Conservation (phyloP, 2,888 invertebrate genomes). For the Drosophila vallismaia region DNA sequence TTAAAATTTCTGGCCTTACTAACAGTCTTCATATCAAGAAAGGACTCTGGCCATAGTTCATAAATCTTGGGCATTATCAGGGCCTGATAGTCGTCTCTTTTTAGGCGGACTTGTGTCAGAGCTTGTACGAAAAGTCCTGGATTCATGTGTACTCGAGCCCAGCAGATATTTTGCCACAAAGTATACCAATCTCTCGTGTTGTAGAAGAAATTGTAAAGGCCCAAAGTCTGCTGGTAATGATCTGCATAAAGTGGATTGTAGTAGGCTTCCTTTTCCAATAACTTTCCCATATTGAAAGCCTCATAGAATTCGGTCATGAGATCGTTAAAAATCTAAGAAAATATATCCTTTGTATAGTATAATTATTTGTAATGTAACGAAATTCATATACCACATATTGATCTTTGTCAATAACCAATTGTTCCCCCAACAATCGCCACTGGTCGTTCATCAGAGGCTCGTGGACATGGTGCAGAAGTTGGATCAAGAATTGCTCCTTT, state of each 20-base stretch:
- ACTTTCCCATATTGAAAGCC: conserved; percentile 13
- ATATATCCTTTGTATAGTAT: neutral
- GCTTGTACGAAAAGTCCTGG: conserved; percentile 90
- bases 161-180: conserved; percentile 85
- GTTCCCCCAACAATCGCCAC: conserved; percentile 48
- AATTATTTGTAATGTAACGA: neutral
- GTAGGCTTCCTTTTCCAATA: conserved; percentile 27
- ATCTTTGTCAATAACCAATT: conserved; percentile 52
- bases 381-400: conserved; percentile 51
- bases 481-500: conserved; percentile 60
- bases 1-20: conserved; percentile 86
- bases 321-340: conserved; percentile 44
- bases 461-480: conserved; percentile 58
- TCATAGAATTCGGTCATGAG: conserved; percentile 46
- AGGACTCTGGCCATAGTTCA: conserved; percentile 90
- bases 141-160: conserved; percentile 89
- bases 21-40: conserved; percentile 88
- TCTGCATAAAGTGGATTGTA: conserved; percentile 35
- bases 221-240: conserved; percentile 51
- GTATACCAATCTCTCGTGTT: conserved; percentile 87
- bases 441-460: conserved; percentile 54
- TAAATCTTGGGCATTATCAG: conserved; percentile 89
- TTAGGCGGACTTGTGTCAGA: conserved; percentile 87
- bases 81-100: conserved; percentile 87
- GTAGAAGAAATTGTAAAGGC: conserved; percentile 86